A percentile compares a stretch with the other conserved stretches of the same genome.
Conservation (phyloP, 92 coral and sea anemone species). For the Pocillopora grandis region DNA sequence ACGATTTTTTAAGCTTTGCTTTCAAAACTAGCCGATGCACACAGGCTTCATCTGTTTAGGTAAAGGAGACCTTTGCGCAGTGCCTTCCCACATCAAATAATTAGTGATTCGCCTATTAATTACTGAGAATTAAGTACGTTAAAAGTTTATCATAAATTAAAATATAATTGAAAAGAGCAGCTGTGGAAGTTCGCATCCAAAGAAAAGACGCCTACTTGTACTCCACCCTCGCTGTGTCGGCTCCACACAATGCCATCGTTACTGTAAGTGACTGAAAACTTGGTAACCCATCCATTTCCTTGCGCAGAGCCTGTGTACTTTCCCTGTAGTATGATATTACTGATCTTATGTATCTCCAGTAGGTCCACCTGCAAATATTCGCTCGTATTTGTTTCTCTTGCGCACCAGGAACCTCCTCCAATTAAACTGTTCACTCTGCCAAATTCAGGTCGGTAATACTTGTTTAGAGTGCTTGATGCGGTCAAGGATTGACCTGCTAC, state of each 20-base stretch:
- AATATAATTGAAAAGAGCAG: no score
- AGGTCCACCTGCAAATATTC: slow-evolving; percentile 46
- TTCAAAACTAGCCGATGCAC: no score
- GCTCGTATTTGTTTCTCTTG: slow-evolving; percentile 27
- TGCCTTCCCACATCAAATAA: no score
- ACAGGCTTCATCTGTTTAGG: no score
- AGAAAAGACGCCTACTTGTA: slow-evolving; percentile 17
- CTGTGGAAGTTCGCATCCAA: no score
- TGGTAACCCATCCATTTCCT: slow-evolving; percentile 57
- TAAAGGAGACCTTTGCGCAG: no score
- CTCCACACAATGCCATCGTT: slow-evolving; percentile 47
- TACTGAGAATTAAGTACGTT: no score
- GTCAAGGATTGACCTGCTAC: slow-evolving; percentile 33
- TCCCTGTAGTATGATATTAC: slow-evolving; percentile 36
- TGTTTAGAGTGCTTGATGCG: slow-evolving; percentile 53
- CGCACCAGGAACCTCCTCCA: slow-evolving; percentile 60
- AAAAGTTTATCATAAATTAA: no score
- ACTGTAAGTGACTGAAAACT: slow-evolving; percentile 46
- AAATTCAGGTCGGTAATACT: slow-evolving; percentile 40
- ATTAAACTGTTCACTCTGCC: slow-evolving; percentile 39
- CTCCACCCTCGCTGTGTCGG: slow-evolving; percentile 19
- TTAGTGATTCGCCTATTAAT: no score
- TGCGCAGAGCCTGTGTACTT: slow-evolving; percentile 32
- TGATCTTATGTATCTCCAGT: slow-evolving; percentile 27
- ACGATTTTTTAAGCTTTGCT: no score